Evolutionary conservation across 1,140 invertebrate genomes (phyloP).

Genomic region (Sarcophaga bullata): DNA sequence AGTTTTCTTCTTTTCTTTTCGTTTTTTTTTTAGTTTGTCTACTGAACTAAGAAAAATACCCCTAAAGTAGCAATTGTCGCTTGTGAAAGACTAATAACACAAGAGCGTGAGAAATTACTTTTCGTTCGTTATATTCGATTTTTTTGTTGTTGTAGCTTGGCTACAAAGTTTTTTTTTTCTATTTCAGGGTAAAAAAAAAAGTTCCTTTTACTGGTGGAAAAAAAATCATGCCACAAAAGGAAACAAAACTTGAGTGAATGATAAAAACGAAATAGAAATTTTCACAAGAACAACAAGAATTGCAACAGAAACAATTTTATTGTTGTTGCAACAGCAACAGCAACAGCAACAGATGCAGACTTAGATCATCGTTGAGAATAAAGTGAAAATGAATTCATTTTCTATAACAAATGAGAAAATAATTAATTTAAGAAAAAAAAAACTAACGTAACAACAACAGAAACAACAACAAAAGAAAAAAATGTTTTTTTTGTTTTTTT

Average conservation of each 20-base stretch:
- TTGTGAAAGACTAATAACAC: constrained; percentile 37
- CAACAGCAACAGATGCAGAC: neutral
- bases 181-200: neutral
- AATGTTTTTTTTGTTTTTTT: too few species aligned
- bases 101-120: constrained; percentile 38
- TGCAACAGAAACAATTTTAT: neutral
- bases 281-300: constrained; percentile 20
- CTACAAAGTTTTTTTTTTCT: constrained; percentile 8
- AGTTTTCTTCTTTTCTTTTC: too few species aligned
- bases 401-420: constrained; percentile 18
- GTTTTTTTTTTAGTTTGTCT: neutral
- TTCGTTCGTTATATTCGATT: neutral
- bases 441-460: neutral
- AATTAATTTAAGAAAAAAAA: neutral
- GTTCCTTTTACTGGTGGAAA: constrained; percentile 16
- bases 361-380: too few species aligned
- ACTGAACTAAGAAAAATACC: constrained; percentile 12
- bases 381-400: constrained; percentile 18
- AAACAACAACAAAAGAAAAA: neutral
- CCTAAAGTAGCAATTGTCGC: constrained; percentile 39
- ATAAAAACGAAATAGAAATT: constrained; percentile 17
- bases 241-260: neutral
- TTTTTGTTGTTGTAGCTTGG: neutral
- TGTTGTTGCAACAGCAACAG: neutral
- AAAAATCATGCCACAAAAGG: constrained; percentile 14